Evolutionary conservation across 2,888 invertebrate genomes (phyloP), one percentile per base, ranked within the genome.

Genomic region (Ornithoptera priamus): DNA sequence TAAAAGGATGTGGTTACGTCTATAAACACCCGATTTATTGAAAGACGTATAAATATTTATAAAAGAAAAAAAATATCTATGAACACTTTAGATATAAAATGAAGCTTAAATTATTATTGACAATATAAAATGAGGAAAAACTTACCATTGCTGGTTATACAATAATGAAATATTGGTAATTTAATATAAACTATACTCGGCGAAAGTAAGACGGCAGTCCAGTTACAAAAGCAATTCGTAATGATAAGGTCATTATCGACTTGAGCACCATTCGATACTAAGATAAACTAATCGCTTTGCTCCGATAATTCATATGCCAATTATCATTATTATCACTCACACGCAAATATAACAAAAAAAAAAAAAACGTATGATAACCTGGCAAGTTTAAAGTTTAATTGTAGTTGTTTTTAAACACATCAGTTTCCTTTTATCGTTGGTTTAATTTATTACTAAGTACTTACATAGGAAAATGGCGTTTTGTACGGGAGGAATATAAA

Each of bases 141-240:
- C 69, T 69, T 61, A 69, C 69, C 69, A 69, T 69, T 42, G 18
- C 60, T 60, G 17, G 10, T 39, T 53, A 53, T 39, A 18, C n/a
- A 67, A 57, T 62, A 20, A 46, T 30, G 6, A 62, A 22, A 58
- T 60, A 50, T 46, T 20, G 15, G 50, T 59, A 50, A 62, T 42
- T 24, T 10, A 60, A 62, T n/a, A 64, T 56, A 30, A 22, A 22
- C 46, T 30, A 69, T 63, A 61, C 65, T 62, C 53, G 63, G 46
- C 60, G 36, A 69, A 63, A 56, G 50, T 60, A 56, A 70, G 59
- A 82, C 79, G 74, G 79, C 81, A 83, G 82, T 81, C 76, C 76
- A 77, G 83, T 77, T 80, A 82, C 81, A 78, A 83, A 85, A 81
- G 79, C 78, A 80, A 85, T 81, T 77, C 79, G 77, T 76, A 80